A percentile compares a stretch with the other conserved stretches of the same genome.
Conservation (phyloP, 2,113 vertebrate species). For the Nicator chloris region DNA sequence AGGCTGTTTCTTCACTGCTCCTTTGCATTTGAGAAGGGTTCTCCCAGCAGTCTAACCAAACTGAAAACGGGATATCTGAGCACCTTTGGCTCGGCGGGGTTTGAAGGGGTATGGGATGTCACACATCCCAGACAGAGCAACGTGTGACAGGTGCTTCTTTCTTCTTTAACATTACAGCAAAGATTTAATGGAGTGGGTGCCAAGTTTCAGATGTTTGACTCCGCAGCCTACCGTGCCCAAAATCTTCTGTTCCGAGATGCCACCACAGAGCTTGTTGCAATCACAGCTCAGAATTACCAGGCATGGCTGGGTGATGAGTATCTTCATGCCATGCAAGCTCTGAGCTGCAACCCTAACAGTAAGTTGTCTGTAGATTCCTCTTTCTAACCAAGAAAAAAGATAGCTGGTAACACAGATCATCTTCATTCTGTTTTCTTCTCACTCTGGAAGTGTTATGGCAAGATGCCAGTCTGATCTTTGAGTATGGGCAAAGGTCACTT, state of each 20-base stretch:
- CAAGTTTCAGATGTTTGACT: constrained; percentile 86
- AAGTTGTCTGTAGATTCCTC: neutral
- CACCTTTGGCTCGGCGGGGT: neutral
- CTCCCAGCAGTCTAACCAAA: neutral
- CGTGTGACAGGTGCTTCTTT: neutral
- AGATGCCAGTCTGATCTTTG: neutral
- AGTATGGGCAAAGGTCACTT: neutral
- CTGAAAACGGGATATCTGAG: neutral
- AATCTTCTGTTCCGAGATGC: constrained; percentile 86
- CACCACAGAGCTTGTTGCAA: constrained; percentile 71
- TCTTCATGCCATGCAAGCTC: constrained; percentile 75
- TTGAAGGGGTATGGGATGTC: neutral
- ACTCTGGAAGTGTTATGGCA: neutral
- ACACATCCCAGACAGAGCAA: neutral
- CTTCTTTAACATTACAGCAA: constrained; percentile 49
- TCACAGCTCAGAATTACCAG: constrained; percentile 74
- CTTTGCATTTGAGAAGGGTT: neutral
- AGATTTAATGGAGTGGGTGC: constrained; percentile 67
- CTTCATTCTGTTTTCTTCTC: neutral
- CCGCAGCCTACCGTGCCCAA: constrained; percentile 61
- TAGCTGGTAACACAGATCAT: neutral
- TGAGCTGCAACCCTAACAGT: constrained; percentile 84
- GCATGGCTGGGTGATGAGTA: constrained; percentile 85
- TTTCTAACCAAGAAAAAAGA: neutral
- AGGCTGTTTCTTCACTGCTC: neutral